Evolutionary conservation across 2,888 invertebrate species (phyloP), one percentile per base, ranked within the genome.

Genomic region (Meloe dianella): DNA sequence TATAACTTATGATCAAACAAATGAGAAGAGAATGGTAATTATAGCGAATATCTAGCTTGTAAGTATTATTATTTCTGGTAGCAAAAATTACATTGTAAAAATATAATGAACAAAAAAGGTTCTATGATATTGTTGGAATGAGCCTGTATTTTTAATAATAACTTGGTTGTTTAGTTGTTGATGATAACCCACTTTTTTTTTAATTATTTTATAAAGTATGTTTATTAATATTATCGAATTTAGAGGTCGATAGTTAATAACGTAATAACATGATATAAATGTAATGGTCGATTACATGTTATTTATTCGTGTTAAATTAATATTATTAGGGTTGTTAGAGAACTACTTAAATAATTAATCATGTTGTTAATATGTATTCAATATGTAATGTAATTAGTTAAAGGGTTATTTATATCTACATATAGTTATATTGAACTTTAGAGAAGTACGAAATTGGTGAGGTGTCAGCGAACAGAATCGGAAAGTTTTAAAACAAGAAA

Each of bases 271-370:
- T 67, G 61, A 65, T 62, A 67, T 62, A 58, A 56, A 51, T 65
- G 63, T 61, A 56, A 47, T 61, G 63, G n/a, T n/a, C n/a, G n/a
- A n/a, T 60, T 60, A 58, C 60, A 65, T 65, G 65, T 68, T 65
- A 68, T 65, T 65, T 65, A 63, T 68, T 65, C 65, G 57, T 60
- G 63, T 57, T 61, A 63, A 68, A 65, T 65, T 68, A 68, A 68
- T 68, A 65, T 68, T 57, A 61, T 65, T 68, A 65, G 51, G 58
- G 63, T 57, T 58, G 60, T 65, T 68, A 68, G 47, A 63, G 57
- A 63, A 68, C 66, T 63, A 69, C 66, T 69, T 65, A 57, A 65
- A 62, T 68, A 68, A 70, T 70, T 68, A 70, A 68, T 70, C 68
- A 70, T 57, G 20, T 17, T 22, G 24, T 54, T 22, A 63, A 65